Evolutionary conservation across 2,113 vertebrate genomes (phyloP).

Genomic region (Callipepla squamata): DNA sequence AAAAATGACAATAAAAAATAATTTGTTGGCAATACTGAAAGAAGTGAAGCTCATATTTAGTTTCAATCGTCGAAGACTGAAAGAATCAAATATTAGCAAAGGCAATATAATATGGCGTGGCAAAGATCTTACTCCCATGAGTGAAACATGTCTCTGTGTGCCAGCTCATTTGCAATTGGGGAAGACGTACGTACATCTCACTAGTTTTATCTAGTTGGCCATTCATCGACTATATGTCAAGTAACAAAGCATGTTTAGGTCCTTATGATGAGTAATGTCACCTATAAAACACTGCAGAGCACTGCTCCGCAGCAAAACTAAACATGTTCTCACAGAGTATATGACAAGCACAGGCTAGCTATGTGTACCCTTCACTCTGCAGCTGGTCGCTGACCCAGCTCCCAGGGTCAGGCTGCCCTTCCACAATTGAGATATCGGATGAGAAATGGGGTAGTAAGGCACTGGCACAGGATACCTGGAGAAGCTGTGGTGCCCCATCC

Average conservation of each 20-base stretch:
- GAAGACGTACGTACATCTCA: neutral
- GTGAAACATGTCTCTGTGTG: neutral
- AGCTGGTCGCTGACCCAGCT: neutral
- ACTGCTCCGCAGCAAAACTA: neutral
- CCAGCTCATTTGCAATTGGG: neutral
- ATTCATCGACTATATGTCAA: conserved; percentile 11
- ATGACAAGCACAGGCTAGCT: neutral
- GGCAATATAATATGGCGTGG: neutral
- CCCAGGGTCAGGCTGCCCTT: neutral
- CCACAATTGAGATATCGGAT: neutral
- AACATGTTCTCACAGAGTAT: neutral
- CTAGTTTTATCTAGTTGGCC: conserved; percentile 38
- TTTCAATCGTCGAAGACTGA: conserved; percentile 8
- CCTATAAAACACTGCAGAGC: neutral
- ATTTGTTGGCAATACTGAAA: neutral
- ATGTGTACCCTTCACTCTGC: neutral
- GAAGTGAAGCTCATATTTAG: neutral
- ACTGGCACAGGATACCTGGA: no score
- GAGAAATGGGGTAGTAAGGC: no score
- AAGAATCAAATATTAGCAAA: neutral
- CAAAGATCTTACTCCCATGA: conserved; percentile 12
- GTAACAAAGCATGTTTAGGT: neutral
- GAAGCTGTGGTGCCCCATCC: no score
- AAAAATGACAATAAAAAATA: conserved; percentile 4
- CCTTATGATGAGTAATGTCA: neutral